Base-by-base conservation (phyloP, 2,113 vertebrate genomes). In the Hydropotes inermis region DNA sequence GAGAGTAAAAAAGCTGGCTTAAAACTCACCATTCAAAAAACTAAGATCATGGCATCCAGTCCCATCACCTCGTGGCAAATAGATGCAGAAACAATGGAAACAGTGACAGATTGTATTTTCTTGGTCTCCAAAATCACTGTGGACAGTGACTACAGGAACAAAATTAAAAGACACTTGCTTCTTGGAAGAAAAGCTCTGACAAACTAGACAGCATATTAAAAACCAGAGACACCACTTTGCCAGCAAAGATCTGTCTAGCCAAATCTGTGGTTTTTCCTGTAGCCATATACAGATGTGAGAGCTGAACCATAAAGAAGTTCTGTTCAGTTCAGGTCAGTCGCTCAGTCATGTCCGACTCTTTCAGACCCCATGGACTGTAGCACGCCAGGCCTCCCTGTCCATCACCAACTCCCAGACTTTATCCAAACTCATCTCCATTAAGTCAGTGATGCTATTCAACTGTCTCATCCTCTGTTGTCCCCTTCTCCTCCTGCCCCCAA, bases 321-420 rank as follows among this genome's bases (percentile, higher is more conserved):
- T n/a, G 33, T 67, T 67, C 33, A 19, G 33, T 36, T 67, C 17
- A 67, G 33, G 19, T 36, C 19, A 67, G 33, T 36, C 0, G 1
- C 8, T 67, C 33, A 21, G 33, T 21, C 17, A 21, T 9, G 64
- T 67, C 33, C 0, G 33, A 67, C 33, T 67, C 17, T 67, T 67
- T n/a, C 17, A 2, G 1, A 5, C 33, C 33, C 33, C 33, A 4
- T 67, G 33, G 33, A 67, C 7, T 67, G 17, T 7, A 67, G 64
- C n/a, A 67, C 2, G 0, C 4, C 16, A 36, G 17, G 4, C 17
- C 33, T 67, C 17, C 33, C 17, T 67, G 17, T 67, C 33, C 17
- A 67, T 36, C 64, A 67, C 64, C 33, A 67, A 19, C 33, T n/a
- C 2, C 33, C 10, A 9, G 33, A 64, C 7, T 64, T 64, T 33